phyloP scores from a whole-genome alignment of 2,888 invertebrate genomes.

The Leptinotarsa tumamoca region DNA sequence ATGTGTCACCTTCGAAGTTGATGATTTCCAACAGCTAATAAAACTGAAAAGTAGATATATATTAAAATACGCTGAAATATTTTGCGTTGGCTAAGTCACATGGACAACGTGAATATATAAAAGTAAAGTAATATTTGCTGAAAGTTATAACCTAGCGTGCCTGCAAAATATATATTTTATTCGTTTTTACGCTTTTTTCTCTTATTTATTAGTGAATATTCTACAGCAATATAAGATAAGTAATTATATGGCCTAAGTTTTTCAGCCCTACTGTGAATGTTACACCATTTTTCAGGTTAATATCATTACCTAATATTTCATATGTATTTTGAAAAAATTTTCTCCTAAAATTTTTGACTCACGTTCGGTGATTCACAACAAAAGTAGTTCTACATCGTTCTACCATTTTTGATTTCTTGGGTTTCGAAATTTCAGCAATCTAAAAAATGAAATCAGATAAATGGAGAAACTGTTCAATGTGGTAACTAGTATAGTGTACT shows the following conservation, averaged over 20 bases:
- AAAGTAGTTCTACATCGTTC: too few species aligned
- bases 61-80: constrained; percentile 40
- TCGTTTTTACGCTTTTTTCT: constrained; percentile 42
- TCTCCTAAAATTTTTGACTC: neutral
- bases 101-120: constrained; percentile 52
- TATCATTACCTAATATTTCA: neutral
- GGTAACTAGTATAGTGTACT: too few species aligned
- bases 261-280: neutral
- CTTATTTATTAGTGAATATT: constrained; percentile 29
- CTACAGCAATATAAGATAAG: constrained; percentile 44
- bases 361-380: too few species aligned
- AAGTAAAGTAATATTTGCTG: constrained; percentile 59
- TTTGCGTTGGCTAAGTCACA: constrained; percentile 51
- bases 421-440: too few species aligned
- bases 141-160: constrained; percentile 57
- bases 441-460: too few species aligned
- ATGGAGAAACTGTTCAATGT: too few species aligned
- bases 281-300: neutral
- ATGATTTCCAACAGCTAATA: neutral
- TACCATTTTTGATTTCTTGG: too few species aligned
- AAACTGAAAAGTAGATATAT: constrained; percentile 11
- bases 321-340: neutral
- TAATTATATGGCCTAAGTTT: constrained; percentile 27
- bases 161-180: constrained; percentile 53
- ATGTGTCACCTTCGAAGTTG: neutral